phyloP scores from a whole-genome alignment of 2,888 invertebrate genomes.

The Heliconius ethilla region DNA sequence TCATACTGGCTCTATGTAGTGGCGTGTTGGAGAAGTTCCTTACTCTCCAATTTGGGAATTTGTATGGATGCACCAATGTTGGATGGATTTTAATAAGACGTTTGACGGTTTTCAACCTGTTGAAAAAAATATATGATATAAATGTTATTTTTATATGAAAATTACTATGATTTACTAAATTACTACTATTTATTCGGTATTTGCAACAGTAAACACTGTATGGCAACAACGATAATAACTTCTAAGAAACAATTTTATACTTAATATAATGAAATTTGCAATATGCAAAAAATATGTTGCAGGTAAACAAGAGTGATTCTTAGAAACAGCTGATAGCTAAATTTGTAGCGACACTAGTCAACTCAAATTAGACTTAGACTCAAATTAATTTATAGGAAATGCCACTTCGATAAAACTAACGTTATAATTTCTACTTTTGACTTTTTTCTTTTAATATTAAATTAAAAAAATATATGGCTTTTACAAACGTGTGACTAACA shows the following conservation, averaged over 20 bases:
- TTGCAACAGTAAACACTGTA: not conserved
- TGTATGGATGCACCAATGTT: conserved; percentile 88
- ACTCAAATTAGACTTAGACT: too few relatives aligned
- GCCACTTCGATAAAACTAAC: not conserved
- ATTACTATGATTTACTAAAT: too few relatives aligned
- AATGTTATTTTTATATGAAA: too few relatives aligned
- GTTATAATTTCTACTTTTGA: too few relatives aligned
- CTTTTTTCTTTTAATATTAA: too few relatives aligned
- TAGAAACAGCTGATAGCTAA: conserved; percentile 7
- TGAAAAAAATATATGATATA: conserved; percentile 29
- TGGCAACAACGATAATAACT: not conserved
- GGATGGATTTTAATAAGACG: conserved; percentile 92
- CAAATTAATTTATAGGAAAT: not conserved
- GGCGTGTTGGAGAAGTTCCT: conserved; percentile 89
- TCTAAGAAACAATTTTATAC: not conserved
- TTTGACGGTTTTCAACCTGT: conserved; percentile 92
- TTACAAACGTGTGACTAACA: too few relatives aligned
- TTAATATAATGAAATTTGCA: not conserved
- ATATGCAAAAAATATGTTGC: not conserved
- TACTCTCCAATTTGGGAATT: conserved; percentile 67
- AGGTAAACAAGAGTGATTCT: not conserved
- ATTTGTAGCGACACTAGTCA: not conserved
- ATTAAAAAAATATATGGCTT: too few relatives aligned
- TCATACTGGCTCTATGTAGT: conserved; percentile 95
- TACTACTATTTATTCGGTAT: too few relatives aligned